These are phyloP conservation scores for Macrobrachium nipponense DNA, from an alignment of 1,140 invertebrate genomes.

Conservation along the genomic window DNA sequence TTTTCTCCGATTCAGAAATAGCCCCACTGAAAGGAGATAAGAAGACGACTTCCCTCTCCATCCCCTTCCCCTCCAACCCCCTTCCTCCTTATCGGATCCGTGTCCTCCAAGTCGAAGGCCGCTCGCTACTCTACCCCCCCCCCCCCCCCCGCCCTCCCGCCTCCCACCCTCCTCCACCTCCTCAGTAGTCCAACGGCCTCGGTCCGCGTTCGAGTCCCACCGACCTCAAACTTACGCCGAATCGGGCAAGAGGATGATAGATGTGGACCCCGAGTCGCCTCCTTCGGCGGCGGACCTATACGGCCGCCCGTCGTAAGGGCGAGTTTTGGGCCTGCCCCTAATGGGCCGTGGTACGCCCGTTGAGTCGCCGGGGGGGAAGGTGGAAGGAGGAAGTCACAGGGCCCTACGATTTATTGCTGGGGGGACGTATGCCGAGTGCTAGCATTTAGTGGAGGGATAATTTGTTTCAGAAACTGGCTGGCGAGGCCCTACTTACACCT, in stretches of 20 bases:
- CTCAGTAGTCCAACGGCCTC: conserved; percentile 13
- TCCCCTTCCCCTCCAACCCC: conserved; percentile 1
- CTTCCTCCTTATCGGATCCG: neutral
- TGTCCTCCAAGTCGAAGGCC: conserved; percentile 30
- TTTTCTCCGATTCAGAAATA: too few species aligned
- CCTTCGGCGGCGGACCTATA: conserved; percentile 18
- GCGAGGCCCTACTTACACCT: too few species aligned
- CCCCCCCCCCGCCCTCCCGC: too few species aligned
- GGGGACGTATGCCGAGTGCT: conserved; percentile 59
- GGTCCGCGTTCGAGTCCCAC: conserved; percentile 37
- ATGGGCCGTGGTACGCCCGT: conserved; percentile 40
- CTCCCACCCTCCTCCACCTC: too few species aligned
- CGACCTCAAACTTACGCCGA: conserved; percentile 57
- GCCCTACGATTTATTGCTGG: conserved; percentile 48
- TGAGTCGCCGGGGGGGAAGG: conserved; percentile 17
- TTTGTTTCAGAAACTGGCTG: conserved; percentile 46
- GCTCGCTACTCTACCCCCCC: neutral
- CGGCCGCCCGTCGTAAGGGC: conserved; percentile 23
- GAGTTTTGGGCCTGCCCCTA: conserved; percentile 18
- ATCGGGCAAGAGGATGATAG: conserved; percentile 55
- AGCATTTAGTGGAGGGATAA: conserved; percentile 57
- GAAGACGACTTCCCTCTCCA: neutral
- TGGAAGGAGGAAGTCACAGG: conserved; percentile 56
- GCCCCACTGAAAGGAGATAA: too few species aligned
- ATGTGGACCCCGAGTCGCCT: conserved; percentile 19